A percentile compares a stretch with the other conserved stretches of the same genome.
Evolutionary conservation across 1,140 invertebrate species (phyloP).

Genomic region (Pachyrhynchus sulphureomaculatus): DNA sequence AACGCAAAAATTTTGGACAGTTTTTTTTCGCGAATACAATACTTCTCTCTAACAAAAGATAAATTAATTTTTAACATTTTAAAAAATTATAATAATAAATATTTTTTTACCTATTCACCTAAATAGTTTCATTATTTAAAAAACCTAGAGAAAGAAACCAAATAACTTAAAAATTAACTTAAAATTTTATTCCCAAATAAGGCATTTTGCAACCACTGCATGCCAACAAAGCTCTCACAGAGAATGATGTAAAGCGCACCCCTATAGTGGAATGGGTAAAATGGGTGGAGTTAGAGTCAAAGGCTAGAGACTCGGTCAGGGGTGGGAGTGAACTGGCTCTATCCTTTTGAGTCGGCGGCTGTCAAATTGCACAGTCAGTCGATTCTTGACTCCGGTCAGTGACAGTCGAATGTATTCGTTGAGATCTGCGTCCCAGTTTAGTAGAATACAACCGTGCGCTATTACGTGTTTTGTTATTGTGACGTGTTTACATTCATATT

Average conservation of each 20-base stretch:
- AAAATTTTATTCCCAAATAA: not conserved
- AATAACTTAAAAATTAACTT: too few species aligned
- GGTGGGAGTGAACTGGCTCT: not conserved
- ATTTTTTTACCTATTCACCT: too few species aligned
- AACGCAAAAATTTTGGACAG: too few species aligned
- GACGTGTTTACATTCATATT: not conserved
- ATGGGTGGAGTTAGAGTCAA: slow-evolving; percentile 5
- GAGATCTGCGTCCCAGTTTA: not conserved
- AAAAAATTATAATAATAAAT: too few species aligned
- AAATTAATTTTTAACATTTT: too few species aligned
- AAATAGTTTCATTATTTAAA: too few species aligned
- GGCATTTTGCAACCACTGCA: not conserved
- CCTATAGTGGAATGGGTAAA: not conserved
- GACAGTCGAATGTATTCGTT: not conserved
- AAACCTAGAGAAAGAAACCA: too few species aligned
- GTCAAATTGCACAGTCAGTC: not conserved
- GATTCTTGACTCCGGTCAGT: not conserved
- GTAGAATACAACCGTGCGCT: not conserved
- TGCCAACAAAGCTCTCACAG: not conserved
- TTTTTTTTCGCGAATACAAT: too few species aligned
- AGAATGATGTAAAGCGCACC: not conserved
- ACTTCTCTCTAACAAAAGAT: too few species aligned
- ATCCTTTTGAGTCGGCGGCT: not conserved
- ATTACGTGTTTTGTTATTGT: not conserved
- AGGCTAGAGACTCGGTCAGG: not conserved